Conservation (phyloP, 2,797 vertebrate genomes). For the Sylvia borin region DNA sequence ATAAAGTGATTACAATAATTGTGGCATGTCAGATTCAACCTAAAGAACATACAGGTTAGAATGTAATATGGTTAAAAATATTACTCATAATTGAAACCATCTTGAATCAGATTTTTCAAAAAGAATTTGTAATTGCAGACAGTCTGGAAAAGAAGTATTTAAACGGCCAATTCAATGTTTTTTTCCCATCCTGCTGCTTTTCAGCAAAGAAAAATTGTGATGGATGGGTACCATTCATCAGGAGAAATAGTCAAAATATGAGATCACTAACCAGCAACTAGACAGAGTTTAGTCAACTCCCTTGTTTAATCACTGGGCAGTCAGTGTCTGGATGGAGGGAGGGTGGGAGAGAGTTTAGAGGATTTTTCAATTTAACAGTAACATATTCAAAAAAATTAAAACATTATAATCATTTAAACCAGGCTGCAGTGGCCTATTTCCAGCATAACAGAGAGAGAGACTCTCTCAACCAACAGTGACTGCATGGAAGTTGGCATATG, state of each 20-base stretch:
- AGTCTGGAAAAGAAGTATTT: conserved; percentile 44
- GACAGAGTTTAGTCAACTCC: conserved; percentile 38
- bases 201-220: conserved; percentile 29
- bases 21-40: not conserved
- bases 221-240: conserved; percentile 27
- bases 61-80: not conserved
- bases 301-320: conserved; percentile 25
- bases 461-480: not conserved
- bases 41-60: conserved; percentile 26
- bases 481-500: rapidly evolving
- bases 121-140: conserved; percentile 25
- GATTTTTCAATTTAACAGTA: not conserved
- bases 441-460: not conserved
- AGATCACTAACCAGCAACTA: conserved; percentile 53
- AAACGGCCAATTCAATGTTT: not conserved
- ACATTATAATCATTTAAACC: not conserved
- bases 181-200: conserved; percentile 23
- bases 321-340: not conserved
- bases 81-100: conserved; percentile 34
- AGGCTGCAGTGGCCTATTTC: not conserved
- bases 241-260: conserved; percentile 55
- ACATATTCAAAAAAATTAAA: not conserved
- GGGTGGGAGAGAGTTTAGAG: not conserved
- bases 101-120: conserved; percentile 2
- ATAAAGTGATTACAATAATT: not conserved